Evolutionary conservation across 2,888 invertebrate species (phyloP), one percentile per base, ranked within the genome.

Genomic region (Nezara viridula): DNA sequence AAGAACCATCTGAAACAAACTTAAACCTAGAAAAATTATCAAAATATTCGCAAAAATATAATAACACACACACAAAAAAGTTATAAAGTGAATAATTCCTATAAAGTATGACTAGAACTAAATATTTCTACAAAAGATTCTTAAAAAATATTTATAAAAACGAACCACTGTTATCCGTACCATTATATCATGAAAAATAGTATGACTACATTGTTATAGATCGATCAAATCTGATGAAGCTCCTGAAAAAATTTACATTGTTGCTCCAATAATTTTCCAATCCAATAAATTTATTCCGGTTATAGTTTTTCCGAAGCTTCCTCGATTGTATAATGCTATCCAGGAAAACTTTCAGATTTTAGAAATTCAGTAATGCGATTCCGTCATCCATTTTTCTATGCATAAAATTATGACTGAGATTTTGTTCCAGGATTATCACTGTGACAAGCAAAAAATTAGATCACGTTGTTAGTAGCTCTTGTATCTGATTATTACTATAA

Each of bases 261-360:
- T 27, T 12, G n/a, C 60, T 60, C 60, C 55, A 55, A n/a, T 60
- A 60, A 60, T 60, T 60, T 60, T 60, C 60, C 60, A 60, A 60
- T 60, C 60, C 27, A 14, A 60, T 60, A 60, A 60, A 60, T 60
- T 60, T 60, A 60, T 60, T 60, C 60, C 60, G 60, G 60, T 60
- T 60, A 60, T 14, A 60, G 60, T 60, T 60, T 60, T 60, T 27
- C 60, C 60, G 27, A 60, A 6, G 27, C 60, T 60, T 60, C 60
- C 60, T 60, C 27, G 14, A 60, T 60, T 27, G 14, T 60, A 60
- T 60, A 60, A 60, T 14, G 14, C 60, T 27, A 2, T 27, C 60
- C 60, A 60, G 60, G 60, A 60, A 60, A 60, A 27, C 60, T 27
- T 60, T 60, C 27, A 60, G 60, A 60, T 60, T 27, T 60, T 60